A percentile compares a stretch with the other conserved stretches of the same genome.
Evolutionary conservation across 2,113 vertebrate species (phyloP).

Genomic region (Ursus arctos): DNA sequence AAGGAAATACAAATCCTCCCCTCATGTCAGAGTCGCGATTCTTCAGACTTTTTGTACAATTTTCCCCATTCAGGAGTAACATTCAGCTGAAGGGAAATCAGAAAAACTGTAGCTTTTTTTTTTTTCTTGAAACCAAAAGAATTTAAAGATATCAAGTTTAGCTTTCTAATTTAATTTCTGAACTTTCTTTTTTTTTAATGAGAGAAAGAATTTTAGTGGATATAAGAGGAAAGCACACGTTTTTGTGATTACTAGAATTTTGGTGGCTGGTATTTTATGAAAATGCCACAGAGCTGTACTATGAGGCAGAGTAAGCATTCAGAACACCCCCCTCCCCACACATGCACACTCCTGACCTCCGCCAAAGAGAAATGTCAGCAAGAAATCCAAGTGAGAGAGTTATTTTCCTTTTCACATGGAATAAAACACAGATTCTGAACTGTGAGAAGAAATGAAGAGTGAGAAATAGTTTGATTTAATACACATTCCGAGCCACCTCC

Average conservation of each 20-base stretch:
- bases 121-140: constrained; percentile 63
- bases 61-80: constrained; percentile 69
- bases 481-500: background rate
- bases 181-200: constrained; percentile 75
- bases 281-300: constrained; percentile 63
- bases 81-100: constrained; percentile 72
- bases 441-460: constrained; percentile 58
- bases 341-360: background rate
- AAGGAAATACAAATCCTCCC: constrained; percentile 85
- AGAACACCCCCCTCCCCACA: background rate
- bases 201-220: constrained; percentile 68
- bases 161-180: constrained; percentile 80
- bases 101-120: constrained; percentile 46
- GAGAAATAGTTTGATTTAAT: constrained; percentile 60
- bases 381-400: constrained; percentile 65
- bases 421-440: constrained; percentile 54
- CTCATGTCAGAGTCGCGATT: constrained; percentile 76
- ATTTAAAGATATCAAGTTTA: constrained; percentile 76
- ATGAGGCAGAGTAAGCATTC: background rate
- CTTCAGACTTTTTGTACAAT: constrained; percentile 67
- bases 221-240: constrained; percentile 69
- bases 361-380: constrained; percentile 74
- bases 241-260: constrained; percentile 79
- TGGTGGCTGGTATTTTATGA: constrained; percentile 78
- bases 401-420: constrained; percentile 58